Evolutionary conservation across 1,140 invertebrate species (phyloP).

Genomic region (Lepeophtheirus salmonis): DNA sequence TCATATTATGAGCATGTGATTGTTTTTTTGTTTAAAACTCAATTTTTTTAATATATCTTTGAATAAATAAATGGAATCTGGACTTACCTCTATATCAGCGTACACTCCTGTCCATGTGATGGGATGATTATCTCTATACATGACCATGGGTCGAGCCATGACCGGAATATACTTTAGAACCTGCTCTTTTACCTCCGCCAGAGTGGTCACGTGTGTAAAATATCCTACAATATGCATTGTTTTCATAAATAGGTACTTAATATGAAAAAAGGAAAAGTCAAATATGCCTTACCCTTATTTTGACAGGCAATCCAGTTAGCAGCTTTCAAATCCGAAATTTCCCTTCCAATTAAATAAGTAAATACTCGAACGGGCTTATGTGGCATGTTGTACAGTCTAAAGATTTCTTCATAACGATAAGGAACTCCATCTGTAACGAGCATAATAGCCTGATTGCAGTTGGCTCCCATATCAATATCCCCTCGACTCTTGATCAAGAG

Average conservation of each 20-base stretch:
- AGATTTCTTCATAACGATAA: conserved; percentile 56
- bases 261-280: neutral
- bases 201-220: conserved; percentile 75
- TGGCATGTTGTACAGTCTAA: conserved; percentile 65
- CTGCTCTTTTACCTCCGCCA: conserved; percentile 76
- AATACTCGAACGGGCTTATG: conserved; percentile 79
- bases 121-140: conserved; percentile 51
- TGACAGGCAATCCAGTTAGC: conserved; percentile 93
- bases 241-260: conserved; percentile 30
- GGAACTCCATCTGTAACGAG: conserved; percentile 92
- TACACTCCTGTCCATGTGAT: conserved; percentile 81
- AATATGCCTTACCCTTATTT: conserved; percentile 56
- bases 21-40: neutral
- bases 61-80: neutral
- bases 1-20: neutral
- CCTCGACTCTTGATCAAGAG: conserved; percentile 39
- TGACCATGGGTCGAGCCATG: conserved; percentile 62
- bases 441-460: conserved; percentile 97
- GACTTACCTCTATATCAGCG: conserved; percentile 58
- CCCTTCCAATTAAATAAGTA: conserved; percentile 87
- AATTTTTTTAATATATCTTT: neutral
- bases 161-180: conserved; percentile 78
- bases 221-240: conserved; percentile 42
- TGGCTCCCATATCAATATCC: conserved; percentile 34
- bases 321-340: conserved; percentile 72